These are phyloP conservation scores for Ips typographus DNA, from an alignment of 1,140 invertebrate genomes.

Conservation along the genomic window DNA sequence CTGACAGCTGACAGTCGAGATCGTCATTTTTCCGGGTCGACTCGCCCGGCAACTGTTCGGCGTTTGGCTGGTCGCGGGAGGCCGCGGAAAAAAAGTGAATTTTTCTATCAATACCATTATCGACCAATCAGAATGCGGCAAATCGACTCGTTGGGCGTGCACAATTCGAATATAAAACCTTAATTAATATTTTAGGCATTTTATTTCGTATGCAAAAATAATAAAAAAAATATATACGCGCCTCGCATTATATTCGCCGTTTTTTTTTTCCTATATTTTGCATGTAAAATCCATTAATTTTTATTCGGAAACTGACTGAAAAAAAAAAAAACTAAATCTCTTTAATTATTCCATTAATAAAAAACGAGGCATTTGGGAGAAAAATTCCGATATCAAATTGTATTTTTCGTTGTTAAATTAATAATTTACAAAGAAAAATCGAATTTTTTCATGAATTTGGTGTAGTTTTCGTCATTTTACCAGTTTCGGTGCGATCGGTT, in stretches of 20 bases:
- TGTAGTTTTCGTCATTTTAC: too few relatives aligned
- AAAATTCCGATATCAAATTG: conserved; percentile 34
- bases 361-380: conserved; percentile 36
- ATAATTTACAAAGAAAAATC: too few relatives aligned
- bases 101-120: conserved; percentile 33
- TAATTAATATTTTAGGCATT: conserved; percentile 39
- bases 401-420: conserved; percentile 11
- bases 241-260: conserved; percentile 31
- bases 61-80: not conserved
- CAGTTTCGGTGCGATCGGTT: too few relatives aligned
- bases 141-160: conserved; percentile 21
- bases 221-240: conserved; percentile 20
- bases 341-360: conserved; percentile 39
- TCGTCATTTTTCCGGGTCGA: too few relatives aligned
- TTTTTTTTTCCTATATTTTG: conserved; percentile 34
- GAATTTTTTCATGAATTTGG: too few relatives aligned
- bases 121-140: conserved; percentile 25
- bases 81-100: conserved; percentile 13
- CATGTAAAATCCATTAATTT: conserved; percentile 38
- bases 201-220: conserved; percentile 36
- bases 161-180: conserved; percentile 21
- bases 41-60: too few relatives aligned
- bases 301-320: conserved; percentile 10
- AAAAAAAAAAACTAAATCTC: conserved; percentile 34
- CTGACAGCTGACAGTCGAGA: too few relatives aligned